Evolutionary conservation across 2,113 vertebrate species (phyloP).

Genomic region (Pipa parva): DNA sequence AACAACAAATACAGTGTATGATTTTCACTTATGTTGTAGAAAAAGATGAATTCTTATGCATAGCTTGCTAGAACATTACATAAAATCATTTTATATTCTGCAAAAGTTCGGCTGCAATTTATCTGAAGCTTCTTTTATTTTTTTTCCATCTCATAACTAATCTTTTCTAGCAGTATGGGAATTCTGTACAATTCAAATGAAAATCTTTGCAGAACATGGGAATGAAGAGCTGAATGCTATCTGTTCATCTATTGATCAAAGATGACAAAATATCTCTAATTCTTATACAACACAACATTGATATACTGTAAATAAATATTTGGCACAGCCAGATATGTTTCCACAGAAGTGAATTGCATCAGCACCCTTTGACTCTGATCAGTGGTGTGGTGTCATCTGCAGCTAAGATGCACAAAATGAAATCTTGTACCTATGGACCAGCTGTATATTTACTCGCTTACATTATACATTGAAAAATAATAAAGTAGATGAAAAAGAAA

Average conservation of each 20-base stretch:
- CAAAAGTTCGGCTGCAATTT: slow-evolving; percentile 8
- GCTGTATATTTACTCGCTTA: too few relatives aligned
- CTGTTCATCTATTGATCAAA: slow-evolving; percentile 3
- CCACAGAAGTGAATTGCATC: too few relatives aligned
- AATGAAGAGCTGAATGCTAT: slow-evolving; percentile 22
- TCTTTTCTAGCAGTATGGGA: slow-evolving; percentile 22
- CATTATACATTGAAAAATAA: too few relatives aligned
- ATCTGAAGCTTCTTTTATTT: slow-evolving; percentile 22
- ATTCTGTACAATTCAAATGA: slow-evolving; percentile 7
- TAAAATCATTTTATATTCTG: slow-evolving; percentile 4
- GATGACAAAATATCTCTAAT: background rate
- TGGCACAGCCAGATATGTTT: too few relatives aligned
- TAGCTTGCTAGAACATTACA: slow-evolving; percentile 12
- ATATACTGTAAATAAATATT: too few relatives aligned
- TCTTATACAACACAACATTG: background rate
- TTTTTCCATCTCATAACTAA: slow-evolving; percentile 29
- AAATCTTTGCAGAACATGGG: slow-evolving; percentile 9
- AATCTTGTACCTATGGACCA: too few relatives aligned
- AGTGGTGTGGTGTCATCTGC: too few relatives aligned
- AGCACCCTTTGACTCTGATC: too few relatives aligned
- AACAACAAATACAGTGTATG: too few relatives aligned
- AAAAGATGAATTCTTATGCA: background rate
- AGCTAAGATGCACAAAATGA: too few relatives aligned
- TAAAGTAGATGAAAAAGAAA: too few relatives aligned
- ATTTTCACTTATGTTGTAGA: too few relatives aligned